These are phyloP conservation scores for Rhyacophila brunnea DNA, from an alignment of 1,140 invertebrate genomes.

Conservation along the genomic window DNA sequence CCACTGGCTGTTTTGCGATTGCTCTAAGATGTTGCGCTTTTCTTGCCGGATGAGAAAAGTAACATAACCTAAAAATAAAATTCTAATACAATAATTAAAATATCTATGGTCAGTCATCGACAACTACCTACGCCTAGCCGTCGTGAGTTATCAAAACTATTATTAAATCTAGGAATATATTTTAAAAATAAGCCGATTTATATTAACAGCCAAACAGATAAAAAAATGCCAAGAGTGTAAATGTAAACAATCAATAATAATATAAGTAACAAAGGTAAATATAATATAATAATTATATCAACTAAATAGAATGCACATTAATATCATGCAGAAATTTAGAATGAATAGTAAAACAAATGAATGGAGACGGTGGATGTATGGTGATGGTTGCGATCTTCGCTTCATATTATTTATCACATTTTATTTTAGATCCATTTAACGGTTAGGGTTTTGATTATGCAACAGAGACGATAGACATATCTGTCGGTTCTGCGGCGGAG, in stretches of 20 bases:
- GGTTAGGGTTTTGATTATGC: too few species aligned
- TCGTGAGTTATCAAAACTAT: too few species aligned
- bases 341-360: constrained; percentile 36
- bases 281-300: constrained; percentile 21
- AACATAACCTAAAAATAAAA: too few species aligned
- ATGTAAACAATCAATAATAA: constrained; percentile 25
- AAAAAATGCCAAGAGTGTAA: constrained; percentile 29
- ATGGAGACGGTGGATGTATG: constrained; percentile 27
- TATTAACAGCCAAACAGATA: constrained; percentile 35
- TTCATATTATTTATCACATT: too few species aligned
- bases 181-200: constrained; percentile 30
- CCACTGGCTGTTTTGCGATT: too few species aligned
- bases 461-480: too few species aligned
- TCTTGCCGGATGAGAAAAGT: too few species aligned
- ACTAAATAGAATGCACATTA: constrained; percentile 34
- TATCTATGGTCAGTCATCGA: too few species aligned
- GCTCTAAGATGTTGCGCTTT: too few species aligned
- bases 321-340: constrained; percentile 35
- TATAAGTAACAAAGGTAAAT: constrained; percentile 13
- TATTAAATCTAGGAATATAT: constrained; percentile 3
- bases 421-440: too few species aligned
- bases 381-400: constrained; percentile 35
- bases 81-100: too few species aligned
- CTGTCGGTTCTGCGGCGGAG: background rate
- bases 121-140: too few species aligned